These are phyloP conservation scores for Idaea aversata DNA, from an alignment of 2,888 invertebrate genomes.

Conservation along the genomic window DNA sequence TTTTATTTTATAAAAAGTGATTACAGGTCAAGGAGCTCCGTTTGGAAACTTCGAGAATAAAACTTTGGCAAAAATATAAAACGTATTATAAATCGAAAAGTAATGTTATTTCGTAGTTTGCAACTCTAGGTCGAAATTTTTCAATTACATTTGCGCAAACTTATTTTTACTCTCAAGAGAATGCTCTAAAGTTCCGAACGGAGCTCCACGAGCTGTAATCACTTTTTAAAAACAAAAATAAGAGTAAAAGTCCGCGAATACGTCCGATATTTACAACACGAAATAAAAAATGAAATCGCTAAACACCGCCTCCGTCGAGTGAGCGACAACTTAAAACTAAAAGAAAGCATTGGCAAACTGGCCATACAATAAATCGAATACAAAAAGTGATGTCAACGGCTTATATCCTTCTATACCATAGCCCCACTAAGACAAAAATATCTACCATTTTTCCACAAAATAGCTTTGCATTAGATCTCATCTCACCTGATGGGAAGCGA, in stretches of 20 bases:
- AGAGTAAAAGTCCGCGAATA: background rate
- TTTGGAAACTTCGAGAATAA: background rate
- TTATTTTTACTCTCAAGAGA: background rate
- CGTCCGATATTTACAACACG: slow-evolving; percentile 25
- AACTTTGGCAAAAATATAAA: no score
- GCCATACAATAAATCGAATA: slow-evolving; percentile 43
- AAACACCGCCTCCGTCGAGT: slow-evolving; percentile 38
- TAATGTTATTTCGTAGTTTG: no score
- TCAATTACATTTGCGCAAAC: background rate
- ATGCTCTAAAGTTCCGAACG: background rate
- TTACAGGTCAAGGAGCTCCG: background rate
- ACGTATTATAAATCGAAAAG: no score
- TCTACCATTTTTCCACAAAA: background rate
- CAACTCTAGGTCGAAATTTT: background rate
- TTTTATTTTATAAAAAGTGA: background rate
- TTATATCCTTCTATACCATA: background rate
- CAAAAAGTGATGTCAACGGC: slow-evolving; percentile 34
- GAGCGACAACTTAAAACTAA: slow-evolving; percentile 44
- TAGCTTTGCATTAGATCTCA: no score
- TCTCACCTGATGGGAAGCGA: no score
- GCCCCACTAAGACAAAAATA: background rate
- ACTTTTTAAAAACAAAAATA: background rate
- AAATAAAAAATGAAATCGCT: slow-evolving; percentile 18
- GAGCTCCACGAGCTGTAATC: background rate
- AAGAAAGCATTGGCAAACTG: slow-evolving; percentile 51